These are phyloP conservation scores for Encarsia formosa DNA, from an alignment of 2,888 invertebrate genomes.

Conservation along the genomic window DNA sequence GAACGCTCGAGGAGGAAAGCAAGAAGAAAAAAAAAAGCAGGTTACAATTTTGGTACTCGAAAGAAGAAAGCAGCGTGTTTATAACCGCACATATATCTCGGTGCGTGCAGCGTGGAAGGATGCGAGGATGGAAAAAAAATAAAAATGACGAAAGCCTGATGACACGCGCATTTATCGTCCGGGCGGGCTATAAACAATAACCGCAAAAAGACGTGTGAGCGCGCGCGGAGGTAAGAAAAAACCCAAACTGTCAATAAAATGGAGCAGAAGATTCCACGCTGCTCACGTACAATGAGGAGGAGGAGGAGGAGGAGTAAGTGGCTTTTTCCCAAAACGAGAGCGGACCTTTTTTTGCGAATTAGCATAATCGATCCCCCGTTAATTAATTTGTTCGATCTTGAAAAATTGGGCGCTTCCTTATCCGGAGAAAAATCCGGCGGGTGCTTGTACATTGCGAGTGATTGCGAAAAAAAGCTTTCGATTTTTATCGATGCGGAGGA, in stretches of 20 bases:
- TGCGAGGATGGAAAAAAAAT: too few relatives aligned
- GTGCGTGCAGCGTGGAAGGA: too few relatives aligned
- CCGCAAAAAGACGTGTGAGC: conserved; percentile 1
- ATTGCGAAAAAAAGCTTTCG: not conserved
- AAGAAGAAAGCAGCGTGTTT: too few relatives aligned
- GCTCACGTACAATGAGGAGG: not conserved
- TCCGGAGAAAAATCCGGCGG: conserved; percentile 16
- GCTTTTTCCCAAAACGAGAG: not conserved
- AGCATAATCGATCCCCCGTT: conserved; percentile 26
- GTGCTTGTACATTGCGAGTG: not conserved
- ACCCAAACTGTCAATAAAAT: conserved; percentile 20
- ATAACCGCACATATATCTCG: too few relatives aligned
- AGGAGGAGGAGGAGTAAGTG: conserved; percentile 10
- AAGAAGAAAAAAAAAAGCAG: too few relatives aligned
- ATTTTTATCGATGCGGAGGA: not conserved
- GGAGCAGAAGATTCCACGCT: too few relatives aligned
- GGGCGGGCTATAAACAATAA: conserved; percentile 18
- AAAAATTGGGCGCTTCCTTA: conserved; percentile 32
- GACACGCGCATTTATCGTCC: conserved; percentile 15
- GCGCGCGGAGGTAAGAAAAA: not conserved
- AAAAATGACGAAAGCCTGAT: too few relatives aligned
- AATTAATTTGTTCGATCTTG: conserved; percentile 32
- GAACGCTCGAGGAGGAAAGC: too few relatives aligned
- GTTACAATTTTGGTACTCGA: too few relatives aligned
- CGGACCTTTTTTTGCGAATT: conserved; percentile 24